Conservation (phyloP, 2,888 invertebrate genomes). For the Diaperis boleti region DNA sequence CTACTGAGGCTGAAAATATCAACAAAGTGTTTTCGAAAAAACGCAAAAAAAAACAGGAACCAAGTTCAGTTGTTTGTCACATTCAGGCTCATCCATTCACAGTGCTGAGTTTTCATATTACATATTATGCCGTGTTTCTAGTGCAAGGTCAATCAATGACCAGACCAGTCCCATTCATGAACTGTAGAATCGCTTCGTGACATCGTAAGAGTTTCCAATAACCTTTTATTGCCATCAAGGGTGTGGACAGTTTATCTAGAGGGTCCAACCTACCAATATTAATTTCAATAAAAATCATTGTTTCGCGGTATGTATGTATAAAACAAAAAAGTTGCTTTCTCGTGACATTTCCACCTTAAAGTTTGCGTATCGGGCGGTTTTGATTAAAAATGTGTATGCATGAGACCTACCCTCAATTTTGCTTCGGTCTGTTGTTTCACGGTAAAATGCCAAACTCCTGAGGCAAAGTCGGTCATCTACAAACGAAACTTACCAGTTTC, state of each 20-base stretch:
- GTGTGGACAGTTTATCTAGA: constrained; percentile 40
- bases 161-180: constrained; percentile 45
- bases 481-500: constrained; percentile 9
- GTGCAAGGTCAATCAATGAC: constrained; percentile 45
- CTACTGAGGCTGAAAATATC: no score
- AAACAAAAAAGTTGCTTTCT: no score
- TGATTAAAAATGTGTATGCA: constrained; percentile 8
- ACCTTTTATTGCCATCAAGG: constrained; percentile 47
- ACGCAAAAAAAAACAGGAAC: no score
- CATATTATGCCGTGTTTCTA: background rate
- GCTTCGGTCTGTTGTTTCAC: constrained; percentile 15
- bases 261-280: constrained; percentile 26
- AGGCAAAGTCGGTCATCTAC: constrained; percentile 27
- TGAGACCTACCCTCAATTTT: constrained; percentile 13
- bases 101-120: no score
- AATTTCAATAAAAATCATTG: constrained; percentile 32
- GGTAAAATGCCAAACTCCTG: constrained; percentile 32
- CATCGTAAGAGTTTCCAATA: constrained; percentile 53
- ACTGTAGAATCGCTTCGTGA: constrained; percentile 45
- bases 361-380: constrained; percentile 6
- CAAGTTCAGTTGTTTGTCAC: no score
- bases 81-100: no score
- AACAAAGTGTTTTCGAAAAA: no score
- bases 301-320: no score
- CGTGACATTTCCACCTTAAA: constrained; percentile 23